Base-by-base conservation (phyloP, 2,113 vertebrate genomes). In the Podarcis raffonei region DNA sequence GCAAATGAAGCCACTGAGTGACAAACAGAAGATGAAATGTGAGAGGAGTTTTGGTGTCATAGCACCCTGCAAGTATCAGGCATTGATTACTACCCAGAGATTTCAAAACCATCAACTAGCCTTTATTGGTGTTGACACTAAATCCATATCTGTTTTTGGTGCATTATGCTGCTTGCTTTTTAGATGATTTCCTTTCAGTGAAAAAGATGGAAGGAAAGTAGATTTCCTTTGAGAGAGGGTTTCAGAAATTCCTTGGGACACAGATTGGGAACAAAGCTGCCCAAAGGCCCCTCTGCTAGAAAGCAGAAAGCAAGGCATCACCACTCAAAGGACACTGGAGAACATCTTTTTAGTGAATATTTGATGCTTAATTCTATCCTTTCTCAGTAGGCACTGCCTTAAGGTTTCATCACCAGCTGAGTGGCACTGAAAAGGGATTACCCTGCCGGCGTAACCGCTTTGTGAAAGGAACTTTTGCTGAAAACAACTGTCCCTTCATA, bases 331-430 rank as follows among this genome's bases (percentile, higher is more conserved):
- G 11, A 3, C 25, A 39, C 39, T 22, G 25, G 42, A 9, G 65
- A 20, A 15, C 0, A 4, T 87, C 91, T 92, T 7, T 82, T 87
- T 94, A 3, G 1, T n/a, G 59, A 48, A 30, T 90, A 72, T 48
- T n/a, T 75, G 72, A 83, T 39, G 27, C 69, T 91, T 81, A 93
- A 89, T 86, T 94, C 84, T 25, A 27, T 85, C 91, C 89, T 88
- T 85, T 27, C 83, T 93, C 59, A 48, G 12, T 88, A 30, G 23
- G 85, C 62, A 6, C 57, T 74, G 62, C n/a, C 92, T 16, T 15
- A 20, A 66, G 83, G 76, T 57, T 85, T 89, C 86, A 86, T 74
- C 39, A 22, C 66, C 57, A n/a, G 39, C 39, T 81, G 16, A 72
- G 39, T 84, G 84, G 37, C 84, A 27, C 5, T 65, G 62, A 89